phyloP scores from a whole-genome alignment of 1,140 invertebrate genomes.

The roundworm (Caenorhabditis elegans) region DNA sequence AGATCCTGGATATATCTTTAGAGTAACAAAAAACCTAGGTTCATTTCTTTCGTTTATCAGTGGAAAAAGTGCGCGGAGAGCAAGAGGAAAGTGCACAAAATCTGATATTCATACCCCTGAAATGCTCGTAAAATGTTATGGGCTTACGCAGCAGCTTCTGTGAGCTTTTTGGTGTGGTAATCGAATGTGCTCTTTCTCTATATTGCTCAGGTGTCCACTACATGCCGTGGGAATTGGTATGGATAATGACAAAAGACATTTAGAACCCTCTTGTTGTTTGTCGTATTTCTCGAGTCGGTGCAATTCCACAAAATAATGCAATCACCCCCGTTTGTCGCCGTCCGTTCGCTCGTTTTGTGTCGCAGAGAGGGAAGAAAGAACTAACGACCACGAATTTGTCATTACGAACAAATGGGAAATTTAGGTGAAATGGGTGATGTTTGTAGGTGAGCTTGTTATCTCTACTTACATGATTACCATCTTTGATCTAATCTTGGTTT shows the following conservation, averaged over 20 bases:
- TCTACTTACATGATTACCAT: too few relatives aligned
- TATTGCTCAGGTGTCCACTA: neutral
- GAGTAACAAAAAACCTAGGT: neutral
- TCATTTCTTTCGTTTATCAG: too few relatives aligned
- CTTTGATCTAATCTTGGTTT: too few relatives aligned
- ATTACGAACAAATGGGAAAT: slow-evolving; percentile 16
- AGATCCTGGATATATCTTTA: neutral
- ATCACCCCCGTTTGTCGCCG: neutral
- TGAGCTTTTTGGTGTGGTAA: neutral
- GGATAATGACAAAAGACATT: slow-evolving; percentile 13
- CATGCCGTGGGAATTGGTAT: neutral
- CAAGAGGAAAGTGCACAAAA: neutral
- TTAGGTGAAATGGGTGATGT: neutral
- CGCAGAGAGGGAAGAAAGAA: neutral
- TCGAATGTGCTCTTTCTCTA: slow-evolving; percentile 6
- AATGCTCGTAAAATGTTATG: slow-evolving; percentile 4
- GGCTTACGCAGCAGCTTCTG: slow-evolving; percentile 4
- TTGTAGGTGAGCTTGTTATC: neutral
- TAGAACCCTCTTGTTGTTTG: neutral
- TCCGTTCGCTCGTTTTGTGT: neutral
- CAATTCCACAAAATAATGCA: slow-evolving; percentile 5
- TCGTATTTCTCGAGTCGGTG: neutral
- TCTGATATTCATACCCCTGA: neutral
- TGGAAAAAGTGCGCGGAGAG: too few relatives aligned
- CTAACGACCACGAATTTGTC: slow-evolving; percentile 15